Evolutionary conservation across 1,140 invertebrate genomes (phyloP), one percentile per base, ranked within the genome.

Genomic region (Drosophila varians): DNA sequence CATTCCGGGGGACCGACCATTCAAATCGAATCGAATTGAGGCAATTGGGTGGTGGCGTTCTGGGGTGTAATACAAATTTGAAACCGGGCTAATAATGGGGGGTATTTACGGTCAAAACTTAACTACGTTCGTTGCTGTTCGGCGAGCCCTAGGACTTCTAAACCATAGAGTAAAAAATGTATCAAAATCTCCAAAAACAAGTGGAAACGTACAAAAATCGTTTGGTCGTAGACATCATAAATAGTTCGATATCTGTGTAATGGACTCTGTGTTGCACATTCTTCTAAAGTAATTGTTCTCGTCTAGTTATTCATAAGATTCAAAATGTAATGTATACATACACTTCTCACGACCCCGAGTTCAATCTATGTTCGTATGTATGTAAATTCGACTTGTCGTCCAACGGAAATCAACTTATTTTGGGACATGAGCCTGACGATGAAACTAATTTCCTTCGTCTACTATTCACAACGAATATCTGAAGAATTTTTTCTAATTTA

Each of bases 231-330:
- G 69, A 73, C 48, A 73, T 73, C 56, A 43, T 64, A 73, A 73
- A 62, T 73, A 73, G 42, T 62, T 62, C 47, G 69, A 73, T 62
- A 73, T 72, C 48, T 49, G 36, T 49, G 36, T 61, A 42, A 23
- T 73, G 69, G 69, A 73, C 69, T 62, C 69, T 19, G 61, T 62
- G 43, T 71, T 60, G 55, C 69, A 72, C 69, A 72, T 71, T 54
- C 42, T 48, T 65, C 34, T 73, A 73, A 73, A 73, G 69, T 73
- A 73, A 73, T 31, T 72, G 48, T 62, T 72, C 42, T 60, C 40
- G 68, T 72, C 68, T 72, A 73, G 69, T 73, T 73, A 43, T 48
- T 73, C 69, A 73, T 73, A 73, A 73, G 69, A 73, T 49, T 73
- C 34, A 53, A 72, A 68, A 56, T 70, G n/a, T 68, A 43, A 18